phyloP scores from a whole-genome alignment of 2,888 invertebrate genomes.

The Heliconius sara region DNA sequence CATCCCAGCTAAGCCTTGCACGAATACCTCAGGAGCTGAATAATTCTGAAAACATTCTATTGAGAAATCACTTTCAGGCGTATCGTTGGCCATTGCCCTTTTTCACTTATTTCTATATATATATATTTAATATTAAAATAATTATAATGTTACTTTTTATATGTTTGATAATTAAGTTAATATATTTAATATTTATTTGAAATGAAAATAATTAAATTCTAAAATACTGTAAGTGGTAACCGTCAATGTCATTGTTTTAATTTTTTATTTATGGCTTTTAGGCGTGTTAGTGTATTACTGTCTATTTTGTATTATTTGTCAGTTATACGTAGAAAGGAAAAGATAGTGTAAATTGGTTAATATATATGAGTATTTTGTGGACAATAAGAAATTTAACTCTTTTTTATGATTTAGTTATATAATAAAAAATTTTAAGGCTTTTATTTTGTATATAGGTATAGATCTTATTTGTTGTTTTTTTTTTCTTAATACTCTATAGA shows the following conservation, averaged over 20 bases:
- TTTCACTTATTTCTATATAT: not conserved
- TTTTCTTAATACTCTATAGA: too few species aligned
- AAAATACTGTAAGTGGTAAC: not conserved
- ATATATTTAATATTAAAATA: not conserved
- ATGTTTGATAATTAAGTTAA: not conserved
- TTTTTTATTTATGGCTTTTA: not conserved
- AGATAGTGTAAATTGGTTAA: too few species aligned
- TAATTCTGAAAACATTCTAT: conserved; percentile 96
- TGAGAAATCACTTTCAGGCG: conserved; percentile 87
- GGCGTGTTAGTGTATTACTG: not conserved
- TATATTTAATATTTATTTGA: not conserved
- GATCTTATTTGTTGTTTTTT: too few species aligned
- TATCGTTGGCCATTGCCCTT: conserved; percentile 81
- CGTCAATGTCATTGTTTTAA: conserved; percentile 15
- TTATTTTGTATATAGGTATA: too few species aligned
- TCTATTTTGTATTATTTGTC: too few species aligned
- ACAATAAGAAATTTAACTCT: too few species aligned
- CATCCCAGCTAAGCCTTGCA: conserved; percentile 95
- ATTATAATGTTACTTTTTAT: not conserved
- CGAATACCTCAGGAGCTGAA: conserved; percentile 95
- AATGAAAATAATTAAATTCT: not conserved
- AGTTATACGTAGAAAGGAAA: too few species aligned
- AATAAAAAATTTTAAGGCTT: too few species aligned
- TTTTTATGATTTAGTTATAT: too few species aligned
- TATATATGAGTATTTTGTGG: too few species aligned